These are phyloP conservation scores for Drosophila eugracilis DNA, from an alignment of 1,140 invertebrate species.

Conservation along the genomic window DNA sequence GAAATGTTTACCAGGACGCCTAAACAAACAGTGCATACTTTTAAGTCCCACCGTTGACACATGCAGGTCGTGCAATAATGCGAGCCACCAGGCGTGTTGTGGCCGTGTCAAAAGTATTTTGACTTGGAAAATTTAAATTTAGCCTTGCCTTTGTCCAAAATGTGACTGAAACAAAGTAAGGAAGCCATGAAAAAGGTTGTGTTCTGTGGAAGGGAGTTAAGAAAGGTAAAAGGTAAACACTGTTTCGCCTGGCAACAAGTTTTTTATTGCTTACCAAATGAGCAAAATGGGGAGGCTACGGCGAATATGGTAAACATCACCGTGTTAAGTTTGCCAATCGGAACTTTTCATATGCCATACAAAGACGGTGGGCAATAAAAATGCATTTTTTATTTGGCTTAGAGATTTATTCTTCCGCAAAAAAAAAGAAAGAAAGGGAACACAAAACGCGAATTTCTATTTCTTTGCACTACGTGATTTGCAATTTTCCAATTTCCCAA, in stretches of 20 bases:
- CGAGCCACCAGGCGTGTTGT: constrained; percentile 10
- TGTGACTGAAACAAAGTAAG: constrained; percentile 53
- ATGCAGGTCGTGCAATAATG: constrained; percentile 54
- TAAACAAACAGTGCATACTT: constrained; percentile 78
- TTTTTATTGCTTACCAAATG: constrained; percentile 81
- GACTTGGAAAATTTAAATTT: constrained; percentile 77
- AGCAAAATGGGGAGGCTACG: constrained; percentile 29
- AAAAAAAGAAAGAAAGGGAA: constrained; percentile 3
- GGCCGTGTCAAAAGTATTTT: constrained; percentile 68
- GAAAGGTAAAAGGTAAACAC: constrained; percentile 61
- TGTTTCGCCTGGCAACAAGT: constrained; percentile 66
- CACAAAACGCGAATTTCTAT: constrained; percentile 75
- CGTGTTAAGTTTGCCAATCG: constrained; percentile 54
- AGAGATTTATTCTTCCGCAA: constrained; percentile 59
- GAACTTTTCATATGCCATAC: constrained; percentile 35
- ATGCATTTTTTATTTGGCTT: constrained; percentile 65
- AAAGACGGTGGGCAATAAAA: constrained; percentile 58
- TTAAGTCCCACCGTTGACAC: constrained; percentile 50
- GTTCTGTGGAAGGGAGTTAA: constrained; percentile 1
- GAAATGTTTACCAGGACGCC: constrained; percentile 52
- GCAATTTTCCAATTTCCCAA: constrained; percentile 77
- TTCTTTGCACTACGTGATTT: constrained; percentile 76
- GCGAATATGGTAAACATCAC: constrained; percentile 22
- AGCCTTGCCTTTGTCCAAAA: constrained; percentile 4
- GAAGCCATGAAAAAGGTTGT: constrained; percentile 49